Evolutionary conservation across 1,140 invertebrate species (phyloP).

Genomic region (Lineus longissimus): DNA sequence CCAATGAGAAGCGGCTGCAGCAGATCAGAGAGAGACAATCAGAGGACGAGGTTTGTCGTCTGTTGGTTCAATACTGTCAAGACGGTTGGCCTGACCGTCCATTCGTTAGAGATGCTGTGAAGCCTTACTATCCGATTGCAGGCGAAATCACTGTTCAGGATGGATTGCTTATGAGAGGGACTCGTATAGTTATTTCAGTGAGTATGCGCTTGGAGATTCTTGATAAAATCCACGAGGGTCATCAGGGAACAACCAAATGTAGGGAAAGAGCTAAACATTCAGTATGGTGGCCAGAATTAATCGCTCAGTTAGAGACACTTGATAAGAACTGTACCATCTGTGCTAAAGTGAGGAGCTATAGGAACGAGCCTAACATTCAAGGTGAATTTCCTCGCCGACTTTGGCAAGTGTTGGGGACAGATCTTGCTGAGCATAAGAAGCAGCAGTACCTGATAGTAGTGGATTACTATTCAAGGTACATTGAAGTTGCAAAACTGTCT

Average conservation of each 20-base stretch:
- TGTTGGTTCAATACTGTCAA: neutral
- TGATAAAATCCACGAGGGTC: constrained; percentile 35
- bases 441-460: constrained; percentile 19
- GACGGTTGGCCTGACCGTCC: neutral
- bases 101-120: neutral
- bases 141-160: neutral
- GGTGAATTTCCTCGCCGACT: constrained; percentile 7
- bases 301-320: neutral
- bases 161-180: constrained; percentile 21
- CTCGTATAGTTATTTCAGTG: constrained; percentile 32
- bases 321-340: neutral
- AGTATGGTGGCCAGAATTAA: neutral
- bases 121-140: neutral
- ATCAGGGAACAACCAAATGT: constrained; percentile 34
- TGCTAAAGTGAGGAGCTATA: neutral
- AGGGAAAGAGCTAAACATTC: constrained; percentile 12
- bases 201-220: constrained; percentile 31
- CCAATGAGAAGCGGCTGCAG: neutral
- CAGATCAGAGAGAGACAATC: constrained; percentile 4
- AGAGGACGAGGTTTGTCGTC: neutral
- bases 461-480: constrained; percentile 23
- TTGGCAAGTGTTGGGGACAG: constrained; percentile 15
- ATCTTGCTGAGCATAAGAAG: constrained; percentile 12
- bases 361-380: neutral
- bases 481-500: constrained; percentile 15